Evolutionary conservation across 2,113 vertebrate genomes (phyloP).

Genomic region (Ctenodactylus gundi): DNA sequence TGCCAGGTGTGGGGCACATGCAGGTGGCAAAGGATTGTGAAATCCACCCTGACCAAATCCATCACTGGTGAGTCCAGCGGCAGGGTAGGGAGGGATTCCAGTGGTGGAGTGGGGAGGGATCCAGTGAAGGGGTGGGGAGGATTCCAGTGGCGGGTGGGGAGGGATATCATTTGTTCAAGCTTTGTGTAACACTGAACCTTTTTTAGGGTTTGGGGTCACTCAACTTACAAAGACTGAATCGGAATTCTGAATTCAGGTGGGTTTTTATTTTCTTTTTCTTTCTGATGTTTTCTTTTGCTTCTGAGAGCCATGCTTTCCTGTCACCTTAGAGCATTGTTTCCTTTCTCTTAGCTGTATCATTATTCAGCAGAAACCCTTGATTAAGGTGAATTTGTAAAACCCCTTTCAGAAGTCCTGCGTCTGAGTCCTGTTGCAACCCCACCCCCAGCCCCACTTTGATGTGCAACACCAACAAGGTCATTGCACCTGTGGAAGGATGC

Average conservation of each 20-base stretch:
- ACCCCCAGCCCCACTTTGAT: background rate
- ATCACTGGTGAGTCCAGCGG: background rate
- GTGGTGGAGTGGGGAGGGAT: rapidly evolving
- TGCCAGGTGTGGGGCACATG: background rate
- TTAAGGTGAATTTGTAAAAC: background rate
- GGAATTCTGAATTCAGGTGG: background rate
- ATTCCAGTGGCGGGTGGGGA: rapidly evolving
- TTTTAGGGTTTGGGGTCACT: background rate
- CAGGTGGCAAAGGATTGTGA: background rate
- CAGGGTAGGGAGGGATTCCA: no score
- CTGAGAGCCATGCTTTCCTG: background rate
- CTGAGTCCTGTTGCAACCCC: no score
- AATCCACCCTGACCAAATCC: background rate
- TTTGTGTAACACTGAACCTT: background rate
- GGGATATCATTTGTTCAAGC: background rate
- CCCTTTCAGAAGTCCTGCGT: background rate
- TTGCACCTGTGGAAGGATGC: background rate
- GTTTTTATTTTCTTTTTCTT: no score
- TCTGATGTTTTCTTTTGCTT: background rate
- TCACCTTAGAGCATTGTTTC: rapidly evolving
- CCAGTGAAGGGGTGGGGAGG: no score
- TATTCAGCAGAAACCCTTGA: rapidly evolving
- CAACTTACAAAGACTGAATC: background rate
- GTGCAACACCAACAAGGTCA: no score
- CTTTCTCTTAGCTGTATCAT: rapidly evolving